Evolutionary conservation across 2,113 vertebrate species (phyloP), one percentile per base, ranked within the genome.

Genomic region (Marcusenius ussheri): DNA sequence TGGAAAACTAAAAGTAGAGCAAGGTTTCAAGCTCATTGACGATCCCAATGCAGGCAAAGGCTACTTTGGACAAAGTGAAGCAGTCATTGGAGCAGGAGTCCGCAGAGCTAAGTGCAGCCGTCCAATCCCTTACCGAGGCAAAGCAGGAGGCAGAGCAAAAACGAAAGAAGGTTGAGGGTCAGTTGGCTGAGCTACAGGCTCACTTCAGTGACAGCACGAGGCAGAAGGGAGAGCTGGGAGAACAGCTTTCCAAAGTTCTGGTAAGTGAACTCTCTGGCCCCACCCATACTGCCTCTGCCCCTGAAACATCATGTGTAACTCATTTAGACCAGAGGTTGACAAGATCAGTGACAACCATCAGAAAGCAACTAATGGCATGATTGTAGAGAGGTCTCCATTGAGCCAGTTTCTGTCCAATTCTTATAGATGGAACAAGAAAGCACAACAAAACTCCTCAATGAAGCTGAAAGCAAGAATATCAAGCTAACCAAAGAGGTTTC

Each of bases 111-210:
- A 94, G 93, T 0, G 93, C 93, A 0, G 97, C 98, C 93, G 94
- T 99, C 85, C 96, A 96, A 74, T 95, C 95, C 2, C 93, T 99
- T 62, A 92, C 53, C 91, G 95, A 95, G 87, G 94, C 95, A 39
- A 99, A 97, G 91, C 98, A 98, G 94, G 98, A 99, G 0, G 94
- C 97, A 90, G 98, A 99, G 53, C 96, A 99, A 94, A 98, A 96
- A 93, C 98, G 97, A 95, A 99, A 99, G 94, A 99, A 98, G 94
- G 92, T 98, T 92, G 98, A 99, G 92, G 95, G 91, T 56, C 98
- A 98, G 93, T 91, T 99, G 91, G 97, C 97, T 90, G 98, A 99
- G 0, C 92, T 98, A 89, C 96, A 97, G 93, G 93, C 95, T 1
- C 97, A 97, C 89, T 97, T 94, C 89, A 95, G 91, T 0, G 98